Evolutionary conservation across 2,888 invertebrate genomes (phyloP).

Genomic region (Synanthedon vespiformis): DNA sequence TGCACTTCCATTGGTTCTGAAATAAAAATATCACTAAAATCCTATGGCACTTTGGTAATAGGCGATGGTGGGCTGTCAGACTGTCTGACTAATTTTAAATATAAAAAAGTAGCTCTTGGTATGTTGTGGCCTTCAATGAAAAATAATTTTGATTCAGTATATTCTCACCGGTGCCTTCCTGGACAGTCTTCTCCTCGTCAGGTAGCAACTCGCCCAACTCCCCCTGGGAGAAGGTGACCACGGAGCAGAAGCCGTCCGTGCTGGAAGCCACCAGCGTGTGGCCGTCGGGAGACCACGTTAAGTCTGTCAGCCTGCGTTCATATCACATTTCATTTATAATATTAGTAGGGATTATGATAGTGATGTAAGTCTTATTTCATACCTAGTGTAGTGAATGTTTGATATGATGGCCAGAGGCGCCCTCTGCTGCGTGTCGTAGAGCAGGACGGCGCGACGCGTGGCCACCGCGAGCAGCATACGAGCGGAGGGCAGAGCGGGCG

Average conservation of each 20-base stretch:
- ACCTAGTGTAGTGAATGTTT: slow-evolving; percentile 60
- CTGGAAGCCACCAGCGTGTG: slow-evolving; percentile 47
- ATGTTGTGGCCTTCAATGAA: too few species aligned
- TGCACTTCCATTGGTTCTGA: slow-evolving; percentile 37
- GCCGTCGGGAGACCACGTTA: slow-evolving; percentile 50
- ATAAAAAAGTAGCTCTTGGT: too few species aligned
- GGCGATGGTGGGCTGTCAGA: too few species aligned
- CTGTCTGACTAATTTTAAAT: too few species aligned
- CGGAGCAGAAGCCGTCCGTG: slow-evolving; percentile 60
- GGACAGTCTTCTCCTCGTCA: slow-evolving; percentile 10
- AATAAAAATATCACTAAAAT: not conserved
- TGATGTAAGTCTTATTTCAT: not conserved
- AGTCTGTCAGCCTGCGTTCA: slow-evolving; percentile 40
- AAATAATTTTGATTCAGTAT: too few species aligned
- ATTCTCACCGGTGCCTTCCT: not conserved
- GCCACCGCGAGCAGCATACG: slow-evolving; percentile 93
- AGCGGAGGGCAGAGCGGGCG: slow-evolving; percentile 71
- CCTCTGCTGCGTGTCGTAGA: slow-evolving; percentile 58
- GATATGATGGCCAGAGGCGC: slow-evolving; percentile 48
- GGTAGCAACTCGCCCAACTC: slow-evolving; percentile 43
- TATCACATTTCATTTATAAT: too few species aligned
- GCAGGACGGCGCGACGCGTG: slow-evolving; percentile 82
- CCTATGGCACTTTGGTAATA: too few species aligned
- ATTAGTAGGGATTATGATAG: too few species aligned
- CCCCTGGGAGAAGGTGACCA: slow-evolving; percentile 34